A percentile compares a stretch with the other conserved stretches of the same genome.
phyloP scores from a whole-genome alignment of 2,888 invertebrate species.

The Sepiola atlantica region DNA sequence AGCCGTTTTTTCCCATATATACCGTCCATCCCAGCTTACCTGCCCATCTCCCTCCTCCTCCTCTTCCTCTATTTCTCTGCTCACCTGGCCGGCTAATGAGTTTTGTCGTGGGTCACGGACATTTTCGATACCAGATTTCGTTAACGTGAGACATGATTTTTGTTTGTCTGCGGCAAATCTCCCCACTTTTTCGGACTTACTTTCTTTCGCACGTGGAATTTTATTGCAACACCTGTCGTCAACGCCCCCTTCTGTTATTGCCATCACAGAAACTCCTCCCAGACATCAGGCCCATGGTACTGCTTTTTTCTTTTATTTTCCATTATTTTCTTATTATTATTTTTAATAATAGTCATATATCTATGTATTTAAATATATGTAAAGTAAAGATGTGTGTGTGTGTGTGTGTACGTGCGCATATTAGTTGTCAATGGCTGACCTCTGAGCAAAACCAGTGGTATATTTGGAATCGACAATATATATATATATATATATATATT shows the following conservation, averaged over 20 bases:
- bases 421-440: too few species aligned
- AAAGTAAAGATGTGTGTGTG: too few species aligned
- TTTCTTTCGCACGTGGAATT: not conserved
- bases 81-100: conserved; percentile 1
- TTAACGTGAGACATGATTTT: not conserved
- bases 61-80: not conserved
- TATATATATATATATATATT: too few species aligned
- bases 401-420: too few species aligned
- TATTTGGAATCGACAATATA: too few species aligned
- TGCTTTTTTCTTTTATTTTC: not conserved
- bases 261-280: not conserved
- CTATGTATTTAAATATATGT: too few species aligned
- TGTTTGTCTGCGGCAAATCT: not conserved
- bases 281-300: not conserved
- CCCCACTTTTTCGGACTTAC: conserved; percentile 14
- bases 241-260: not conserved
- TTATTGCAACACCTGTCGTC: not conserved
- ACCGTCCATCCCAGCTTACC: not conserved
- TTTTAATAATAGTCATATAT: too few species aligned
- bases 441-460: too few species aligned
- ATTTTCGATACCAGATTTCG: not conserved
- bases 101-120: not conserved
- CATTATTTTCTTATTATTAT: not conserved
- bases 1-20: not conserved
- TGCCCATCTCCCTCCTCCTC: too few species aligned